These are phyloP conservation scores for Sphenodon punctatus DNA, from an alignment of 2,797 vertebrate genomes.

Conservation along the genomic window DNA sequence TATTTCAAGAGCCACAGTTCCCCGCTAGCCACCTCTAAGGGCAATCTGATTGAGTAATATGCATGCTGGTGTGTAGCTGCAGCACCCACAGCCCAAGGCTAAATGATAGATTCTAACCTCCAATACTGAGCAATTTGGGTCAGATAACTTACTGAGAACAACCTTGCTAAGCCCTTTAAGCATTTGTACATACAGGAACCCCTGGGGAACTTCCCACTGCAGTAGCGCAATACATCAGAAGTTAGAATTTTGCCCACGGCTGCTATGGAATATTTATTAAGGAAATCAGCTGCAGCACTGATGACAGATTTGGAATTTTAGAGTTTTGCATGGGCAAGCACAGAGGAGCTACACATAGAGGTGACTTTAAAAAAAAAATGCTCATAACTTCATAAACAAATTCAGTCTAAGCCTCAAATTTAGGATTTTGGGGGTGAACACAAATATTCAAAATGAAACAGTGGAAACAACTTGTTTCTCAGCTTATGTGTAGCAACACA, in stretches of 20 bases:
- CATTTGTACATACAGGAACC: neutral
- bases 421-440: neutral
- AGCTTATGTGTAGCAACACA: too few species aligned
- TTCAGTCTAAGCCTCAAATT: neutral
- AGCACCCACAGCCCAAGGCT: constrained; percentile 23
- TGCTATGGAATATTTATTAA: constrained; percentile 48
- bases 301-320: neutral
- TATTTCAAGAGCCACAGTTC: neutral
- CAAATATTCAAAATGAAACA: too few species aligned
- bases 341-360: neutral
- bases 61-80: neutral
- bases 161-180: neutral
- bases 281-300: constrained; percentile 45
- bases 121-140: neutral
- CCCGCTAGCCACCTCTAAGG: neutral
- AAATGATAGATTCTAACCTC: constrained; percentile 6
- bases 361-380: neutral
- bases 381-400: neutral
- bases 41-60: neutral
- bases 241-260: constrained; percentile 12
- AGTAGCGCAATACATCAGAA: neutral
- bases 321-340: neutral
- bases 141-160: constrained; percentile 1
- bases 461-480: too few species aligned
- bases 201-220: neutral